Base-by-base conservation (phyloP, 2,797 vertebrate species). In the Sparidentex hasta region DNA sequence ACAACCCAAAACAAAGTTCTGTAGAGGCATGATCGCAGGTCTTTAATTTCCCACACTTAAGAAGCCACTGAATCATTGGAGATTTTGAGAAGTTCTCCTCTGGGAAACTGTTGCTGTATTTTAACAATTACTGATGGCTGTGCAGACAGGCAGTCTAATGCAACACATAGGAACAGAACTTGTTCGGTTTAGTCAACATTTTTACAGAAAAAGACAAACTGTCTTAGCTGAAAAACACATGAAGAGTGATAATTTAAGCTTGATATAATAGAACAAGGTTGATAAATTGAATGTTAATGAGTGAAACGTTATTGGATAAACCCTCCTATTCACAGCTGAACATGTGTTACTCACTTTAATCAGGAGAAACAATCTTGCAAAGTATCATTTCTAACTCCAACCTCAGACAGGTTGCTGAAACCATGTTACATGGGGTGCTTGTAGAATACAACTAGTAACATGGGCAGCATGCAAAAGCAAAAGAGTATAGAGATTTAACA, bases 401-500 rank as follows among this genome's bases (percentile, higher is more conserved):
- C 23, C 46, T 46, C n/a, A 55, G 17, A n/a, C 17, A 21, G 5
- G 20, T 56, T 23, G 47, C 38, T 57, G 27, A 57, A 72, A 48
- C 7, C 47, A 25, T 11, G 25, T n/a, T 47, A 7, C 43, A 29
- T 52, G 17, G 44, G 64, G 7, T 46, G 21, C 62, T 47, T 46
- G 12, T 27, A 25, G 54, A 80, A 33, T 41, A 50, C n/a, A 17
- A 9, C 33, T 20, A 14, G 18, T 12, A 0, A 52, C 23, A 63
- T 5, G 29, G 27, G 17, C 38, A 47, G 8, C 8, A 38, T 50
- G 41, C 43, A 44, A 65, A 54, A 11, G 59, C 5, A 55, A 1
- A 21, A 25, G 56, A 43, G 47, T 48, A 18, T 18, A 33, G 7
- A 76, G 56, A 83, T 59, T 66, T 43, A 66, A 82, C 65, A 46